phyloP scores from a whole-genome alignment of 1,140 invertebrate species.

The Phocides pigmalion region DNA sequence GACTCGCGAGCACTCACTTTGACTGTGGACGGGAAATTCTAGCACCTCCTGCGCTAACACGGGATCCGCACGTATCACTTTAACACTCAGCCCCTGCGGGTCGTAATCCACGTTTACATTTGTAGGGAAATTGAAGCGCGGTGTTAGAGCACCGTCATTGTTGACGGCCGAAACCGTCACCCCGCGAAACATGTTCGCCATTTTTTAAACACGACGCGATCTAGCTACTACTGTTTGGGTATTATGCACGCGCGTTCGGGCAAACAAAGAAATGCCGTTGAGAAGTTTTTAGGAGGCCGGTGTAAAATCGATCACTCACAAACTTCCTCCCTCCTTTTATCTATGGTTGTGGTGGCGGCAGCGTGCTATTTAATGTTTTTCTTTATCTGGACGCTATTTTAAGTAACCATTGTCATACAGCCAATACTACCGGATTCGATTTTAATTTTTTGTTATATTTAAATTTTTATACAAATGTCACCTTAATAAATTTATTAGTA shows the following conservation, averaged over 20 bases:
- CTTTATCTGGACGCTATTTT: slow-evolving; percentile 2
- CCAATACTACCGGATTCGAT: no score
- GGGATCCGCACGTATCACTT: slow-evolving; percentile 84
- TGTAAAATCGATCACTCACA: slow-evolving; percentile 83
- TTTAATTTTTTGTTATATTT: no score
- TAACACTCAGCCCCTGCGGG: slow-evolving; percentile 89
- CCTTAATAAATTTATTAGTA: no score
- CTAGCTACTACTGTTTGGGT: slow-evolving; percentile 60
- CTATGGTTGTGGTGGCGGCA: slow-evolving; percentile 72
- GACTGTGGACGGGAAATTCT: slow-evolving; percentile 88
- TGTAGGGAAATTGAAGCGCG: slow-evolving; percentile 88
- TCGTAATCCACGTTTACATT: slow-evolving; percentile 89
- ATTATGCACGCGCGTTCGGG: slow-evolving; percentile 66
- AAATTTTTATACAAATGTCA: no score
- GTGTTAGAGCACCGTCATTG: slow-evolving; percentile 86
- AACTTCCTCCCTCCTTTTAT: slow-evolving; percentile 76
- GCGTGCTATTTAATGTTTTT: slow-evolving; percentile 65
- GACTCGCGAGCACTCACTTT: slow-evolving; percentile 88
- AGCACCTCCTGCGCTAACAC: slow-evolving; percentile 81
- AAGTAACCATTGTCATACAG: not conserved
- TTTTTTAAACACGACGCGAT: slow-evolving; percentile 78
- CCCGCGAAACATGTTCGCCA: slow-evolving; percentile 88
- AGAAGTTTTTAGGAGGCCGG: slow-evolving; percentile 76
- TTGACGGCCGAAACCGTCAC: slow-evolving; percentile 88
- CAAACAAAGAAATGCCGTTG: slow-evolving; percentile 82